Evolutionary conservation across 1,140 invertebrate species (phyloP), one percentile per base, ranked within the genome.

Genomic region (Ceratoteleas bidentatus): DNA sequence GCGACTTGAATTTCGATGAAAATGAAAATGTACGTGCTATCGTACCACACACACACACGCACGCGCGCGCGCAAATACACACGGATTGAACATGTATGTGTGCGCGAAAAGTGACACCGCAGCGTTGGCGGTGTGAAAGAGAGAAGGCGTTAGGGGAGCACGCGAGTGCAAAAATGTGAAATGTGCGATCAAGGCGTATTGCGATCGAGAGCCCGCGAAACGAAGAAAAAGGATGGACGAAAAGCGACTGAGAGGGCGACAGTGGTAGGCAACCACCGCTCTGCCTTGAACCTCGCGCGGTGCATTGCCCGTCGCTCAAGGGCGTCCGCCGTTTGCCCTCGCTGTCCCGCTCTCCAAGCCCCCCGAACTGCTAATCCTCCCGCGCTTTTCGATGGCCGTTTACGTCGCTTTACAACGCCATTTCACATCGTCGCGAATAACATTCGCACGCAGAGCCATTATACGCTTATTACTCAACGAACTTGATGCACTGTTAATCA

Each of bases 231-330:
- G 40, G 58, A 56, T 24, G 53, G 49, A 33, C 43, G 70, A 56
- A 70, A 38, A 61, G 72, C 66, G 76, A 72, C 76, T 75, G 75
- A 69, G 66, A 61, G 84, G 87, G 68, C 24, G 24, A 4, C 85
- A 85, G 75, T 83, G 84, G 84, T 87, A 83, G 87, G 86, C 88
- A 90, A 88, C 85, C 90, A 88, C 86, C 90, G 90, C 87, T 91
- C 90, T 90, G 90, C 90, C 90, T 91, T 91, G 90, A 91, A 91
- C 90, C 90, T 91, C 90, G 86, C 89, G 82, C 89, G 88, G 90
- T 91, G 90, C 90, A 91, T 91, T 91, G 90, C 86, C 90, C 90
- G 90, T 91, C 89, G 90, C 89, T 90, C 90, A 91, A 91, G 90
- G 89, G 90, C 90, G 89, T 90, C 89, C 89, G 87, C 85, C 85